Evolutionary conservation across 2,888 invertebrate genomes (phyloP), one percentile per base, ranked within the genome.

Genomic region (Nephrotoma guestfalica): DNA sequence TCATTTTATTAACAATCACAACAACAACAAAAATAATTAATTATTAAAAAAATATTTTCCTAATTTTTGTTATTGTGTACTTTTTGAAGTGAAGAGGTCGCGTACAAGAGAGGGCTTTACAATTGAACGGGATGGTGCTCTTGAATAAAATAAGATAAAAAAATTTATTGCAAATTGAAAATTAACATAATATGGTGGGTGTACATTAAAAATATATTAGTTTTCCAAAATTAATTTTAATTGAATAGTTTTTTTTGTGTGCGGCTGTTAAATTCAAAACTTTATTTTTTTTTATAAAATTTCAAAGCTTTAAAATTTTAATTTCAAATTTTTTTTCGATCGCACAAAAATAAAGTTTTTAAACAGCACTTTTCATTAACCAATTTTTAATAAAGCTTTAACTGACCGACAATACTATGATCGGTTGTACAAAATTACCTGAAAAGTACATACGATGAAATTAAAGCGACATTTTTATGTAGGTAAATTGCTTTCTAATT

Each of bases 101-200:
- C 94, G 95, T 91, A 96, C 95, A 90, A 93, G 96, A 91, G 95
- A 96, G 92, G 94, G 94, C 92, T 93, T 94, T 90, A 93, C 93
- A 89, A 92, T 92, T 91, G 93, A 93, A 92, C 92, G 92, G 92
- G 92, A 92, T 90, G 92, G 92, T 89, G 93, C 93, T 89, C 91
- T 91, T 87, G 90, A 88, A 87, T 71, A 71, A 71, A 71, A 30
- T 30, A 30, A 43, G 7, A 43, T 43, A 43, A 43, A 43, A 43
- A 4, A 71, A 30, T 71, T 87, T 87, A 86, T 87, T 88, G 87
- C 18, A 18, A 6, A 41, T 43, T 41, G 43, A 41, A 85, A 85
- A 43, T 41, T 43, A 85, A 42, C 42, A 85, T 43, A 85, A 42
- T 43, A 85, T 41, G 42, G 43, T 43, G 42, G 85, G 43, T 43